These are phyloP conservation scores for Ceratothoa steindachneri DNA, from an alignment of 2,888 invertebrate genomes.

Conservation along the genomic window DNA sequence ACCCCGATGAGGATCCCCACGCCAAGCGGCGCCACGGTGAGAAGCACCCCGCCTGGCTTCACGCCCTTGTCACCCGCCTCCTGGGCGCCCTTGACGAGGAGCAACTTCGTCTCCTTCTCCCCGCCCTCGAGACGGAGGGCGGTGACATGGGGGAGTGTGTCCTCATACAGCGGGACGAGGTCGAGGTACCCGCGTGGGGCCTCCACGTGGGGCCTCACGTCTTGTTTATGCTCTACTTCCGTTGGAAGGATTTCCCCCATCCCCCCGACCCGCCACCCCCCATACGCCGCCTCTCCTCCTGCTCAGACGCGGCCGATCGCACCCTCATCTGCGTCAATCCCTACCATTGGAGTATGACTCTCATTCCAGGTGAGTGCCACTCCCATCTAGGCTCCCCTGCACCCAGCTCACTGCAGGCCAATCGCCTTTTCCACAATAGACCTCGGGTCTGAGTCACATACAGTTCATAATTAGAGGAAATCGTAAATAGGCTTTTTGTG, in stretches of 20 bases:
- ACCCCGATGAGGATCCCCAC: neutral
- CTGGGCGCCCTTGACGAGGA: neutral
- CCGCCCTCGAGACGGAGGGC: neutral
- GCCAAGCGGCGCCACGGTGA: neutral
- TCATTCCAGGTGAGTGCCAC: neutral
- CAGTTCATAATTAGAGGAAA: too few relatives aligned
- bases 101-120: neutral
- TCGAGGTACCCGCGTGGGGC: neutral
- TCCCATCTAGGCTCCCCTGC: too few relatives aligned
- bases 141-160: conserved; percentile 1
- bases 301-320: neutral
- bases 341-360: conserved; percentile 9
- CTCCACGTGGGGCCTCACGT: neutral
- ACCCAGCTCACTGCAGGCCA: too few relatives aligned
- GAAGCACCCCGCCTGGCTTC: neutral
- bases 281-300: neutral
- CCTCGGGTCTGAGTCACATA: too few relatives aligned
- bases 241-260: conserved; percentile 1
- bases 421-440: too few relatives aligned
- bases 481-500: too few relatives aligned
- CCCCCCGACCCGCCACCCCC: neutral
- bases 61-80: neutral
- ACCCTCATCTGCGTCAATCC: neutral
- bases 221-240: neutral
- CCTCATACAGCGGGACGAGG: neutral